Evolutionary conservation across 2,797 vertebrate species (phyloP).

Genomic region (Cephalopachus bancanus): DNA sequence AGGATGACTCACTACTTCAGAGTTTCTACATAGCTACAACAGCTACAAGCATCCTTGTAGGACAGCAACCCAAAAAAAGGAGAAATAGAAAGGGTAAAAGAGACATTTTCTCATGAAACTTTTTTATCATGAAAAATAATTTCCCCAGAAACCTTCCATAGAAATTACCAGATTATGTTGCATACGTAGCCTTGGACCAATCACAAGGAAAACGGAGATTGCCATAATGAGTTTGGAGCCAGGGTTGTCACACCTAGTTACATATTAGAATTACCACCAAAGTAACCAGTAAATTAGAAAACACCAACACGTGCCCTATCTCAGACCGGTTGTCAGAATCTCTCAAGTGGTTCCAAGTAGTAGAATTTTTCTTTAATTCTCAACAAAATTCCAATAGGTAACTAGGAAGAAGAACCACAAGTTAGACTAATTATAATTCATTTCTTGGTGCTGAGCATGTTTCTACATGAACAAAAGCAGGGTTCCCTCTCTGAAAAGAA

Average conservation of each 20-base stretch:
- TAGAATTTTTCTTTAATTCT: conserved; percentile 45
- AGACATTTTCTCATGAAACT: background rate
- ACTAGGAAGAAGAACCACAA: background rate
- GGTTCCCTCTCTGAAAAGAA: background rate
- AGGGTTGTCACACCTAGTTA: background rate
- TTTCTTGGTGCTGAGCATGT: background rate
- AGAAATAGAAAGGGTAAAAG: conserved; percentile 12
- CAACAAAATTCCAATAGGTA: background rate
- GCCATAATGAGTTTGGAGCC: background rate
- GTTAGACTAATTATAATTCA: background rate
- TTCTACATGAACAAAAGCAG: background rate
- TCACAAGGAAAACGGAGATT: background rate
- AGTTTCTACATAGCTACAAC: background rate
- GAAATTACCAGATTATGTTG: background rate
- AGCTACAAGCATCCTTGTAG: background rate
- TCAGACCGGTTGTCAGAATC: background rate
- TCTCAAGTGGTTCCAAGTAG: background rate
- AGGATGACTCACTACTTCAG: background rate
- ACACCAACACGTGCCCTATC: background rate
- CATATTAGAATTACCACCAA: conserved; percentile 10
- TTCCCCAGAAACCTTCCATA: background rate
- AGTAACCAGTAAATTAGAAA: conserved; percentile 40
- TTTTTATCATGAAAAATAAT: background rate
- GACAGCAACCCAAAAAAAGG: background rate
- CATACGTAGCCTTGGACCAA: background rate